These are phyloP conservation scores for Ctenoplectra terminalis DNA, from an alignment of 1,140 invertebrate species.

Conservation along the genomic window DNA sequence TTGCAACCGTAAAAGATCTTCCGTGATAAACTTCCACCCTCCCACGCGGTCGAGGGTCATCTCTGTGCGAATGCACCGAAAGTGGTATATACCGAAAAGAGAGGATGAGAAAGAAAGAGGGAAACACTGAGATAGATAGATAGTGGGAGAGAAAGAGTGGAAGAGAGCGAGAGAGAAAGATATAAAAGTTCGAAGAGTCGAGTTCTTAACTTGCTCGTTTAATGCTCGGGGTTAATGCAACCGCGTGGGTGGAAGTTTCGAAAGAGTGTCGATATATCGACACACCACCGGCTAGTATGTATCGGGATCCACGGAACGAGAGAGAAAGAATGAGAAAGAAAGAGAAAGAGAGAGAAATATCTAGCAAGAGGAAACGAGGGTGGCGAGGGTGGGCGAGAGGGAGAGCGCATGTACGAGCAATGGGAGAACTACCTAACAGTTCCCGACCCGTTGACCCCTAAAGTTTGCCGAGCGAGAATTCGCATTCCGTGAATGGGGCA, in stretches of 20 bases:
- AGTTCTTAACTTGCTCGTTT: constrained; percentile 34
- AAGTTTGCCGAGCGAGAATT: constrained; percentile 69
- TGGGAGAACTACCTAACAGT: constrained; percentile 61
- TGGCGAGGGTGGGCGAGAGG: not conserved
- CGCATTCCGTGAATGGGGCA: constrained; percentile 69
- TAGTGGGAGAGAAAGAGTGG: not conserved
- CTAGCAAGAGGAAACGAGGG: not conserved
- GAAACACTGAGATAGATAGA: not conserved
- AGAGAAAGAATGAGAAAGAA: not conserved
- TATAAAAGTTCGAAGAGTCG: not conserved
- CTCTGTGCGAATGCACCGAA: not conserved
- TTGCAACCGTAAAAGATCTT: constrained; percentile 67
- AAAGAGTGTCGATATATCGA: constrained; percentile 38
- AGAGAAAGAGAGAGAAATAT: not conserved
- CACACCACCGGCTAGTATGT: not conserved
- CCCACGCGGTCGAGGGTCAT: constrained; percentile 45
- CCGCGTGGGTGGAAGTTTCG: constrained; percentile 32
- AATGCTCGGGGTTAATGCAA: constrained; percentile 24
- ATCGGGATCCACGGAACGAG: constrained; percentile 1
- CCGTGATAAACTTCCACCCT: constrained; percentile 67
- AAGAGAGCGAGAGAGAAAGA: not conserved
- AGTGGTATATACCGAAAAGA: not conserved
- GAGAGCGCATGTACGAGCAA: constrained; percentile 52
- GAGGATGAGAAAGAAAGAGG: not conserved
- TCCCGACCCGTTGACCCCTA: constrained; percentile 67